These are phyloP conservation scores for Poeciliopsis paucimaculata DNA, from an alignment of 2,797 vertebrate species.

Conservation along the genomic window DNA sequence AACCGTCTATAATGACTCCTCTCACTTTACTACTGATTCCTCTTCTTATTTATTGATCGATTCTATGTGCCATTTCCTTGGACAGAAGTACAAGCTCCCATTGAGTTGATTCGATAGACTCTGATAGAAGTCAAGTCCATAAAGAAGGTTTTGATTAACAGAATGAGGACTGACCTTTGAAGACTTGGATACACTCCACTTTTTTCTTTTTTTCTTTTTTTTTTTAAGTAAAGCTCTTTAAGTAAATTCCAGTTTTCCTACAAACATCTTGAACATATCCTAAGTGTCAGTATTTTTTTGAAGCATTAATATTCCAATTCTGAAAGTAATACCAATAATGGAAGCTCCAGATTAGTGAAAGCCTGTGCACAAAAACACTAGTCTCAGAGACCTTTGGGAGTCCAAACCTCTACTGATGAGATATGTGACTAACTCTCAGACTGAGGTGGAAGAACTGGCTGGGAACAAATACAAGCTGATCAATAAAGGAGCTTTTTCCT, in stretches of 20 bases:
- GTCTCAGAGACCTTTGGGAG: neutral
- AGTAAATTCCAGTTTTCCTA: neutral
- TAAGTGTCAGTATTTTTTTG: neutral
- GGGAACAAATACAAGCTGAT: neutral
- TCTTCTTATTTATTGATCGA: neutral
- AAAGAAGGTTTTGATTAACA: neutral
- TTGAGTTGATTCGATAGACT: neutral
- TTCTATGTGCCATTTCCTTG: neutral
- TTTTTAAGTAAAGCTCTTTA: neutral
- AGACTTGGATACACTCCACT: neutral
- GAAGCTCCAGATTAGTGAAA: neutral
- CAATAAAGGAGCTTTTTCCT: neutral
- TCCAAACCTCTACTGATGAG: neutral
- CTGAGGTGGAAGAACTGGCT: neutral
- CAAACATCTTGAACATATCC: neutral
- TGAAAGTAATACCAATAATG: neutral
- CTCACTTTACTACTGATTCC: neutral
- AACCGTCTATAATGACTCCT: neutral
- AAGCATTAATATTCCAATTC: neutral
- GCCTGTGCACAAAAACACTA: neutral
- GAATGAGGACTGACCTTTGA: neutral
- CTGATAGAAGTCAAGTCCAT: neutral
- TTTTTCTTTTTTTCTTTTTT: neutral
- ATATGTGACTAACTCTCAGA: neutral
- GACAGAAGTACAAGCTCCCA: neutral